Evolutionary conservation across 2,113 vertebrate genomes (phyloP).

Genomic region (Lamprotornis superbus): DNA sequence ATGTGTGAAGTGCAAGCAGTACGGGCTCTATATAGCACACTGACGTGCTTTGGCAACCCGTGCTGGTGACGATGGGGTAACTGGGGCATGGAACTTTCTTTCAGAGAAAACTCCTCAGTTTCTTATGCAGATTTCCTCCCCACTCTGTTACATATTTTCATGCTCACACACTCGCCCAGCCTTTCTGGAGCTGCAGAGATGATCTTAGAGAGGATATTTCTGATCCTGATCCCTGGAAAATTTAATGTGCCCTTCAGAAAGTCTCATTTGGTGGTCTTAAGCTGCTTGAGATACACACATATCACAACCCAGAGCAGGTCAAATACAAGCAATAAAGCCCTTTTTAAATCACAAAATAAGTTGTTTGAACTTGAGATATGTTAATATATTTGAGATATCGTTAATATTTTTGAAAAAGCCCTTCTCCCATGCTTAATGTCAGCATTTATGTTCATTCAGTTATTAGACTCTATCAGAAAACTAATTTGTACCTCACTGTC

Average conservation of each 20-base stretch:
- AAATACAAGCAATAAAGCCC: neutral
- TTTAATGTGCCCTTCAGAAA: neutral
- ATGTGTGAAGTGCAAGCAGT: neutral
- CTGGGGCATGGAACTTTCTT: slow-evolving; percentile 2
- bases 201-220: neutral
- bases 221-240: neutral
- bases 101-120: neutral
- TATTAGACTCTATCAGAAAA: neutral
- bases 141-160: neutral
- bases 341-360: neutral
- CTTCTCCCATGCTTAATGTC: neutral
- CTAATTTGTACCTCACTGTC: neutral
- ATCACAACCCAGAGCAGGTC: neutral
- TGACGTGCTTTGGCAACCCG: neutral
- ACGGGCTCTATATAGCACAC: neutral
- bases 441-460: neutral
- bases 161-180: neutral
- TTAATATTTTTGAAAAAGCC: neutral
- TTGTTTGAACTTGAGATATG: neutral
- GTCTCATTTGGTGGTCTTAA: neutral
- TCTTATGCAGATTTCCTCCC: neutral
- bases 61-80: neutral
- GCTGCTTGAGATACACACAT: neutral
- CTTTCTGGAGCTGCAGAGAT: neutral
- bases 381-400: neutral